Conservation (phyloP, 2,888 invertebrate species). For the Matsumyia berberina region DNA sequence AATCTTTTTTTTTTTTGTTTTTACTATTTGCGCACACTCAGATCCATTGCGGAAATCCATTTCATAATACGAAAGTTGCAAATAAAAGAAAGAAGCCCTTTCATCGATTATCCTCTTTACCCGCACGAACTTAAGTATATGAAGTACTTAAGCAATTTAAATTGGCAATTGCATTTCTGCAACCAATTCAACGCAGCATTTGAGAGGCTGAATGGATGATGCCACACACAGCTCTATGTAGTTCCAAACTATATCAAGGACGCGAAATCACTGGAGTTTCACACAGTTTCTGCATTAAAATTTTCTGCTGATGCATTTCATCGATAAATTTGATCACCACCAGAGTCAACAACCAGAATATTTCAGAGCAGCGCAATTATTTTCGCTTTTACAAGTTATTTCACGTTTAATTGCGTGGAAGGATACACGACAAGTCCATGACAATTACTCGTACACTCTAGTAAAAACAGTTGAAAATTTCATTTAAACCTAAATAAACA, state of each 20-base stretch:
- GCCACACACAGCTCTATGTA: constrained; percentile 1
- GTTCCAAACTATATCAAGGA: constrained; percentile 36
- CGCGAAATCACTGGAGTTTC: constrained; percentile 13
- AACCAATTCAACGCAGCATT: constrained; percentile 54
- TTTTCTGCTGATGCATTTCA: constrained; percentile 29
- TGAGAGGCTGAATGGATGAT: constrained; percentile 17
- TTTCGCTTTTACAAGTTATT: constrained; percentile 37
- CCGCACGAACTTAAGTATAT: constrained; percentile 46
- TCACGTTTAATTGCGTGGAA: constrained; percentile 60
- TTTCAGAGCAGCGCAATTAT: not conserved
- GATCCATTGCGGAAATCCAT: constrained; percentile 51
- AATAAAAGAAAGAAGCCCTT: constrained; percentile 12
- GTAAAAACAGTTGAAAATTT: constrained; percentile 39
- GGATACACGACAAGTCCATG: constrained; percentile 30
- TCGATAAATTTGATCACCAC: constrained; percentile 53
- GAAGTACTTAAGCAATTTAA: constrained; percentile 67
- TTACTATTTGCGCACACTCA: constrained; percentile 11
- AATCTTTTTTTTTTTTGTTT: constrained; percentile 22
- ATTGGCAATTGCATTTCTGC: constrained; percentile 70
- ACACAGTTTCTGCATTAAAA: constrained; percentile 21
- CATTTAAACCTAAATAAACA: constrained; percentile 52
- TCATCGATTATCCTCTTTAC: constrained; percentile 55
- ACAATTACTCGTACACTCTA: constrained; percentile 36
- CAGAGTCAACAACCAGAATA: not conserved
- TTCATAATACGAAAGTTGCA: constrained; percentile 3